A percentile compares a stretch with the other conserved stretches of the same genome.
phyloP scores from a whole-genome alignment of 2,113 vertebrate genomes.

The Sinocyclocheilus anshuiensis region DNA sequence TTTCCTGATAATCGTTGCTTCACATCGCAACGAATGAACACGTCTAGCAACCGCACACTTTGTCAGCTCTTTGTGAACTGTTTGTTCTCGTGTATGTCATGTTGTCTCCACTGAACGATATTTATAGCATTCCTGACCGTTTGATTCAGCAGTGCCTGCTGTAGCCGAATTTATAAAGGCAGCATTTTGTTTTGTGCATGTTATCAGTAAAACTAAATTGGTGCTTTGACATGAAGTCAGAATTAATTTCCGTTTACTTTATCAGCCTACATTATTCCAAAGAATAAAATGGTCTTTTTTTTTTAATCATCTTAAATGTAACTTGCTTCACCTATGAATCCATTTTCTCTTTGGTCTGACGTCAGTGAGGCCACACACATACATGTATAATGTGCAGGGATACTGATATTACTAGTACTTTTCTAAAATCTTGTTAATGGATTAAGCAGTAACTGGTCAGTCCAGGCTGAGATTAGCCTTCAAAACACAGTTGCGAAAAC shows the following conservation, averaged over 20 bases:
- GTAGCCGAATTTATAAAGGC: not conserved
- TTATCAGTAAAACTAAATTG: not conserved
- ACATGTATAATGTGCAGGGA: not conserved
- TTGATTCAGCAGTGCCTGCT: not conserved
- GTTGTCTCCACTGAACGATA: not conserved
- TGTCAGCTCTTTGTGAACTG: not conserved
- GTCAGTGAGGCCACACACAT: not conserved
- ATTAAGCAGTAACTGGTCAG: not conserved
- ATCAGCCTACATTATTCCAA: not conserved
- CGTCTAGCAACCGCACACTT: slow-evolving; percentile 3
- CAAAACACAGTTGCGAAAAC: not conserved
- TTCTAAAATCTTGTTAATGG: not conserved
- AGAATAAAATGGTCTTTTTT: not conserved
- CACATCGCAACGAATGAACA: not conserved
- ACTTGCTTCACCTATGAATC: not conserved
- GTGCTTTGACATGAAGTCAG: not conserved
- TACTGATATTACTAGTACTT: not conserved
- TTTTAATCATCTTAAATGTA: not conserved
- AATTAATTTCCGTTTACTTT: not conserved
- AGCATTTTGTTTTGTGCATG: not conserved
- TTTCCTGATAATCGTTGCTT: slow-evolving; percentile 64
- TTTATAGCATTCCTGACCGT: not conserved
- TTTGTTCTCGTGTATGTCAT: not conserved
- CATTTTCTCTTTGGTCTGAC: not conserved
- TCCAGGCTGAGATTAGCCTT: not conserved